These are phyloP conservation scores for Daphoenositta chrysoptera DNA, from an alignment of 2,113 vertebrate genomes.

Conservation along the genomic window DNA sequence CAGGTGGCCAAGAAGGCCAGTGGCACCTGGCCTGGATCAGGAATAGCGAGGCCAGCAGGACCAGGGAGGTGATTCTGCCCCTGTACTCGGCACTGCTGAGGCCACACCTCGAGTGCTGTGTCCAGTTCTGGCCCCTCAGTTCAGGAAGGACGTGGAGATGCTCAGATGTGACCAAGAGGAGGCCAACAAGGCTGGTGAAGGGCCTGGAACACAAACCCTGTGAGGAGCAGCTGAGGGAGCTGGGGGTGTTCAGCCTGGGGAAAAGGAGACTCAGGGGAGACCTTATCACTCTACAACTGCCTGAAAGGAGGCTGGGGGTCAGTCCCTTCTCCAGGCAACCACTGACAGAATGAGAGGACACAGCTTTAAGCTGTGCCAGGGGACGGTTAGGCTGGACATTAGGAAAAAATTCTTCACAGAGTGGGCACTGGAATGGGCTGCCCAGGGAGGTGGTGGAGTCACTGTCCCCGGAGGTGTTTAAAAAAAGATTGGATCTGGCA, in stretches of 20 bases:
- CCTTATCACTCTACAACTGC: not conserved
- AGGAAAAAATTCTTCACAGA: not conserved
- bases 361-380: not conserved
- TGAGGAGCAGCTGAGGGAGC: not conserved
- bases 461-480: not conserved
- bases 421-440: not conserved
- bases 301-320: not conserved
- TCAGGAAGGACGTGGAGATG: fast-evolving
- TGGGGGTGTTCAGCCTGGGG: not conserved
- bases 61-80: not conserved
- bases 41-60: not conserved
- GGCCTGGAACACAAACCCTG: not conserved
- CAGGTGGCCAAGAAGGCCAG: not conserved
- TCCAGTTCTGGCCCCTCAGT: not conserved
- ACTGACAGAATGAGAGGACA: not conserved
- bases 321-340: not conserved
- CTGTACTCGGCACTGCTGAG: fast-evolving
- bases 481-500: not conserved
- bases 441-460: not conserved
- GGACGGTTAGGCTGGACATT: not conserved
- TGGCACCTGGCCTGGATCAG: not conserved
- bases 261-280: not conserved
- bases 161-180: fast-evolving
- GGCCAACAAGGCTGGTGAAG: not conserved
- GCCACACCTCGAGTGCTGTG: not conserved